Conservation (phyloP, 1,140 invertebrate species). For the Drosophila tropicalis region DNA sequence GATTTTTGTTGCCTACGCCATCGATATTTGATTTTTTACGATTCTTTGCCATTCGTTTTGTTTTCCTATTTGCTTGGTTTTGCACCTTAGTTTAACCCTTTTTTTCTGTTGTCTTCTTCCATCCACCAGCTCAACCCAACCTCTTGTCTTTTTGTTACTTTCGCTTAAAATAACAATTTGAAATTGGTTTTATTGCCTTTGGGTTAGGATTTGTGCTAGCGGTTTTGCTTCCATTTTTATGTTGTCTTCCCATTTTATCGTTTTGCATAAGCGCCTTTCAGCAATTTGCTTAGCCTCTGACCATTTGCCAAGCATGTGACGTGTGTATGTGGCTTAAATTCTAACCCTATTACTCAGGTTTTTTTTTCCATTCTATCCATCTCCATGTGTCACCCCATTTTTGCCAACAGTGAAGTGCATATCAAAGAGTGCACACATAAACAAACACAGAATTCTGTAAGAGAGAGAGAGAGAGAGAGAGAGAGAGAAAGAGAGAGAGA, state of each 20-base stretch:
- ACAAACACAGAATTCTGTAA: not conserved
- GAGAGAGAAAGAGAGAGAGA: not conserved
- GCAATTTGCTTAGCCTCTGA: constrained; percentile 60
- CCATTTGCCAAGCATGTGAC: constrained; percentile 31
- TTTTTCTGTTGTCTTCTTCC: not conserved
- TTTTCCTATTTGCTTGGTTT: constrained; percentile 20
- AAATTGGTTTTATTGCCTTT: constrained; percentile 79
- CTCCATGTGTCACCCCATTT: not conserved
- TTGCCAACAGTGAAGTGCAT: constrained; percentile 61
- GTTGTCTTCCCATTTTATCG: constrained; percentile 66
- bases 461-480: not conserved
- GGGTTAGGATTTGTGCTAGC: constrained; percentile 63
- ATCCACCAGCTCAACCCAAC: constrained; percentile 5
- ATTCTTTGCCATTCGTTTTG: constrained; percentile 41
- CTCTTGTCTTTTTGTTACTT: constrained; percentile 52
- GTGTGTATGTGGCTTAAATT: constrained; percentile 43
- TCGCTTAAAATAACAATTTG: constrained; percentile 81
- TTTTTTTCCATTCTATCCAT: not conserved
- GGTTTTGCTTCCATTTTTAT: constrained; percentile 35
- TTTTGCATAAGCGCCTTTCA: constrained; percentile 77
- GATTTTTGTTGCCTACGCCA: constrained; percentile 43
- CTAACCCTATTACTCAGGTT: constrained; percentile 1
- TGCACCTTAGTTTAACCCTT: constrained; percentile 25
- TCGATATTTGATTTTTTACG: constrained; percentile 79
- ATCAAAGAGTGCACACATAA: constrained; percentile 36